Base-by-base conservation (phyloP, 2,797 vertebrate genomes). In the Serranus cabrilla region DNA sequence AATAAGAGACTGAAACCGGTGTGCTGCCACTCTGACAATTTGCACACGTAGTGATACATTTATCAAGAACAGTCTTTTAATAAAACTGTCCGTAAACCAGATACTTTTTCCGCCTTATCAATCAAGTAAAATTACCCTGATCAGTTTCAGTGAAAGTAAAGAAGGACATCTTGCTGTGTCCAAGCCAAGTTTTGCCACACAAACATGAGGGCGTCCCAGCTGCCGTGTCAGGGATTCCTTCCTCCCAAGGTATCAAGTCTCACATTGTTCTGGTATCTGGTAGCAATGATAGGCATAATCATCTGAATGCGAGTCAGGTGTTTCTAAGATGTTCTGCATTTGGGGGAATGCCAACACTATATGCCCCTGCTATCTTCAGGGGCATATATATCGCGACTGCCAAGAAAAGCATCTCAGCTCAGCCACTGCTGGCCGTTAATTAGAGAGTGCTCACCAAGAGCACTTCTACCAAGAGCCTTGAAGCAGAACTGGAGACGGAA, bases 341-440 rank as follows among this genome's bases (percentile, higher is more conserved):
- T 87, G 85, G 88, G 76, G 69, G 73, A 50, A 71, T 71, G 86
- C 86, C 89, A 92, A 76, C 42, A 40, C 66, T 88, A 72, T 71
- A 64, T 39, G 49, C n/a, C 23, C 64, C 46, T 65, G 42, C 76
- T 81, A 77, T 89, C 86, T 83, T 87, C 64, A 60, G 82, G 60
- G 80, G 74, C 70, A 83, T 74, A 72, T 75, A 89, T 75, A 89
- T 82, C 65, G 43, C 42, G 21, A 69, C 84, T 84, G 85, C 89
- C 86, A 86, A 87, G 89, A 87, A 89, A 86, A 88, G 80, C 85
- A 72, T 81, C 81, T 72, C 73, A 84, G 80, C 84, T 71, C 82
- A 80, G 90, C 87, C 82, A 64, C 79, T 76, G 31, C 81, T 86
- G 88, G 86, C 86, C 89, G 87, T 92, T 94, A 93, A 93, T 93